A percentile compares a stretch with the other conserved stretches of the same genome.
Conservation (phyloP, 2,113 vertebrate genomes). For the Odontophorus gujanensis region DNA sequence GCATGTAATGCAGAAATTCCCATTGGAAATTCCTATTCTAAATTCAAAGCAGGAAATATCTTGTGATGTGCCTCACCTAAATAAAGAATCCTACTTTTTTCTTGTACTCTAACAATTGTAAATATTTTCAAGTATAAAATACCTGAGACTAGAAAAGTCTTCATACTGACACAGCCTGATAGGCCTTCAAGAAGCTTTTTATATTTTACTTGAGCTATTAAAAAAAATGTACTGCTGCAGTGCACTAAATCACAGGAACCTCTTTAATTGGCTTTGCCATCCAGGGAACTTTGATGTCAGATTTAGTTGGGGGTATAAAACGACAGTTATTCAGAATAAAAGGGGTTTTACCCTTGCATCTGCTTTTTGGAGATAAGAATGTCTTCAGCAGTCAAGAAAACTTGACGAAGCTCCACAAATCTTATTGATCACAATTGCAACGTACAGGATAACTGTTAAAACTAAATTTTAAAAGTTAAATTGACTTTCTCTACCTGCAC, state of each 20-base stretch:
- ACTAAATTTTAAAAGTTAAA: neutral
- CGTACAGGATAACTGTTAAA: neutral
- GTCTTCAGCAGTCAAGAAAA: neutral
- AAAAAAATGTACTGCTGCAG: neutral
- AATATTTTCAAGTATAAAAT: neutral
- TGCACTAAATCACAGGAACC: neutral
- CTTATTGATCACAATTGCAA: neutral
- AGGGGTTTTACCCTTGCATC: neutral
- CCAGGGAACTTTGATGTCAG: neutral
- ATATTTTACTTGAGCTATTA: neutral
- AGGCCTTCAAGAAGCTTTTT: neutral
- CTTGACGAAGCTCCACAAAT: neutral
- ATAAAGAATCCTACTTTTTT: neutral
- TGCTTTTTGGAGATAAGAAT: neutral
- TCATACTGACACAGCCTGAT: neutral
- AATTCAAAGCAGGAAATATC: neutral
- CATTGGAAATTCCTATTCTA: neutral
- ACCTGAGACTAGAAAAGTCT: neutral
- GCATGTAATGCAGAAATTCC: neutral
- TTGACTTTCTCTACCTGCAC: neutral
- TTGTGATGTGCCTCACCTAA: neutral
- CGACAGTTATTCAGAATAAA: neutral
- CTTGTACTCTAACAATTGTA: neutral
- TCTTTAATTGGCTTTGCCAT: neutral
- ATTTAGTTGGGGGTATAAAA: neutral